These are phyloP conservation scores for Liparis tanakae DNA, from an alignment of 2,797 vertebrate species.

Conservation along the genomic window DNA sequence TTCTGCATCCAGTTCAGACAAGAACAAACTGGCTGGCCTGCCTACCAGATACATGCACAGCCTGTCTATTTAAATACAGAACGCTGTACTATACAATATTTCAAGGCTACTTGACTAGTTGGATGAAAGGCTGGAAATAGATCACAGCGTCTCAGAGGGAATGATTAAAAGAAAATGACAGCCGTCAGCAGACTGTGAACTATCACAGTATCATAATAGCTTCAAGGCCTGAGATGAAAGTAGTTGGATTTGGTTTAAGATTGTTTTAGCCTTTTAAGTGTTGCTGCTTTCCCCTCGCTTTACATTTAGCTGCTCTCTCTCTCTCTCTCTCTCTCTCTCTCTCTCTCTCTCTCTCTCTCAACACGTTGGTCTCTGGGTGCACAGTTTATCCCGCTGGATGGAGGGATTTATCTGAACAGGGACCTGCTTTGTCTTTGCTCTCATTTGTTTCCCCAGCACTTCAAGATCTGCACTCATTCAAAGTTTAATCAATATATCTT, in stretches of 20 bases:
- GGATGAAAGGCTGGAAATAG: slow-evolving; percentile 37
- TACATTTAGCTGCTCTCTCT: neutral
- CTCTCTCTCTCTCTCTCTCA: neutral
- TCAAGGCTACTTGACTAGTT: slow-evolving; percentile 1
- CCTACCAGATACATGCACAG: slow-evolving; percentile 18
- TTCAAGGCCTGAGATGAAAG: slow-evolving; percentile 9
- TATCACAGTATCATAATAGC: slow-evolving; percentile 10
- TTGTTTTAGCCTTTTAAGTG: neutral
- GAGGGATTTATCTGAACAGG: neutral
- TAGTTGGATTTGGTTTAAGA: slow-evolving; percentile 1
- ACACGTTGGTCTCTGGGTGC: neutral
- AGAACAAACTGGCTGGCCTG: slow-evolving; percentile 49
- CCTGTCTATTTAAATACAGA: slow-evolving; percentile 53
- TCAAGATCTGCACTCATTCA: neutral
- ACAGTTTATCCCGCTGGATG: neutral
- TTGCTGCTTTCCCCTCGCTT: neutral
- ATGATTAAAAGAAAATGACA: slow-evolving; percentile 43
- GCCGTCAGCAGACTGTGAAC: slow-evolving; percentile 6
- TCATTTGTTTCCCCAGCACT: neutral
- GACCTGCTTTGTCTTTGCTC: neutral
- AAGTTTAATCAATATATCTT: neutral
- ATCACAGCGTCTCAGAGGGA: slow-evolving; percentile 19
- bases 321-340: neutral
- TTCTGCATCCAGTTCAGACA: slow-evolving; percentile 58
- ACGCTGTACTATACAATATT: slow-evolving; percentile 13